A percentile compares a stretch with the other conserved stretches of the same genome.
phyloP scores from a whole-genome alignment of 1,140 invertebrate genomes.

The Anthonomus grandis region DNA sequence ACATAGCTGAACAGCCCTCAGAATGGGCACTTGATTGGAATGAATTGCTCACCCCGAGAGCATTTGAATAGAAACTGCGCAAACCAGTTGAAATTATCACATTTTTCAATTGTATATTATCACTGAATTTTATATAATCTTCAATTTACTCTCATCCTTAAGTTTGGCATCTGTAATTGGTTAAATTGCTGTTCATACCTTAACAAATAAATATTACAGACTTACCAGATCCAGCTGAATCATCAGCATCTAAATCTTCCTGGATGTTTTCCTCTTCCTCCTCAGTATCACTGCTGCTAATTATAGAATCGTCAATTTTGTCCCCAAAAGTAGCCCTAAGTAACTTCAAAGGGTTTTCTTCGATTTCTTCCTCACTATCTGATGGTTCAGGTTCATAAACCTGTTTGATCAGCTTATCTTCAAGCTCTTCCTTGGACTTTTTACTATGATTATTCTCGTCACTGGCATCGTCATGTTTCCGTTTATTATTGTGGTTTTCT shows the following conservation, averaged over 20 bases:
- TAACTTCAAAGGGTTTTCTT: conserved; percentile 51
- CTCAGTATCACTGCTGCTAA: conserved; percentile 36
- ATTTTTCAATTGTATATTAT: conserved; percentile 24
- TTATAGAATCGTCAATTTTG: conserved; percentile 35
- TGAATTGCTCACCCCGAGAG: too few species aligned
- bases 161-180: not conserved
- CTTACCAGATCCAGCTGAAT: not conserved
- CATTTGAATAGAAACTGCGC: too few species aligned
- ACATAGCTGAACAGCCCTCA: too few species aligned
- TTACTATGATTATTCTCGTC: not conserved
- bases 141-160: not conserved
- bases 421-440: conserved; percentile 11
- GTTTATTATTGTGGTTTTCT: not conserved
- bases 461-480: conserved; percentile 1
- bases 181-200: not conserved
- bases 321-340: conserved; percentile 56
- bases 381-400: conserved; percentile 11
- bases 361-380: conserved; percentile 30
- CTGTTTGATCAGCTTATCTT: conserved; percentile 27
- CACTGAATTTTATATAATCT: not conserved
- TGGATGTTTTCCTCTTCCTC: conserved; percentile 30
- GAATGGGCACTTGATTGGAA: too few species aligned
- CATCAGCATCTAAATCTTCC: not conserved
- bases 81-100: conserved; percentile 27
- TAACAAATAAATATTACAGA: not conserved